Percentiles rank a stretch among this genome's conserved stretches.
phyloP scores from a whole-genome alignment of 2,113 vertebrate genomes.

The Gobio gobio region DNA sequence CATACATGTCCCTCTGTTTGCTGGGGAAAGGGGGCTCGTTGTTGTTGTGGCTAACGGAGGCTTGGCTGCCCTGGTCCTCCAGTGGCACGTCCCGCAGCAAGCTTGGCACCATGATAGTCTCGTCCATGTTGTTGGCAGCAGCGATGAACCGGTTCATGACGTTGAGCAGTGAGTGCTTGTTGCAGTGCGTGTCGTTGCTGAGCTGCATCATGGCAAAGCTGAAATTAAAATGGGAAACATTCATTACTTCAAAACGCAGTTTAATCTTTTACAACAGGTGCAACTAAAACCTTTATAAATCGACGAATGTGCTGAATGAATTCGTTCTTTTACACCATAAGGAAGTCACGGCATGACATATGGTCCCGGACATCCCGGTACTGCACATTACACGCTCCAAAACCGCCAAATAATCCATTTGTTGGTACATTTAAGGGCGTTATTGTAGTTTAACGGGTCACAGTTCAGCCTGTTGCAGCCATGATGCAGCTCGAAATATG shows the following conservation, averaged over 20 bases:
- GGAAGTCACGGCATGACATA: too few relatives aligned
- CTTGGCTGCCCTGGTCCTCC: constrained; percentile 67
- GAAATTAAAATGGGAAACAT: neutral
- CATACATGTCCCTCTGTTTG: constrained; percentile 82
- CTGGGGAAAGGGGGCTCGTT: constrained; percentile 58
- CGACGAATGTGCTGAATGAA: neutral
- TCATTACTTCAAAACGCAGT: neutral
- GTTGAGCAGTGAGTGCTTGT: constrained; percentile 81
- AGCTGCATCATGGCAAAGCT: constrained; percentile 78
- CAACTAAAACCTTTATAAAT: neutral
- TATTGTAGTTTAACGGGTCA: neutral
- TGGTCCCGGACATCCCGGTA: neutral
- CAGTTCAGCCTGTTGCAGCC: neutral
- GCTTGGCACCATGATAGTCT: constrained; percentile 83
- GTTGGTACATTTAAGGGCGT: neutral
- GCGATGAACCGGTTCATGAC: constrained; percentile 83
- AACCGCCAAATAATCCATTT: neutral
- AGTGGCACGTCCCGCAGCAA: constrained; percentile 77
- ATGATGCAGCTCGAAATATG: neutral
- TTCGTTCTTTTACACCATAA: too few relatives aligned
- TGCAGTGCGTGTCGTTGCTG: constrained; percentile 69
- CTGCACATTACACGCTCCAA: neutral
- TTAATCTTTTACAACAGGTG: neutral
- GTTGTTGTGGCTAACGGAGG: constrained; percentile 57
- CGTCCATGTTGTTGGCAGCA: constrained; percentile 82